Percentiles rank a stretch among this genome's conserved stretches.
Conservation (phyloP, 2,113 vertebrate genomes). For the Cynoglossus semilaevis region DNA sequence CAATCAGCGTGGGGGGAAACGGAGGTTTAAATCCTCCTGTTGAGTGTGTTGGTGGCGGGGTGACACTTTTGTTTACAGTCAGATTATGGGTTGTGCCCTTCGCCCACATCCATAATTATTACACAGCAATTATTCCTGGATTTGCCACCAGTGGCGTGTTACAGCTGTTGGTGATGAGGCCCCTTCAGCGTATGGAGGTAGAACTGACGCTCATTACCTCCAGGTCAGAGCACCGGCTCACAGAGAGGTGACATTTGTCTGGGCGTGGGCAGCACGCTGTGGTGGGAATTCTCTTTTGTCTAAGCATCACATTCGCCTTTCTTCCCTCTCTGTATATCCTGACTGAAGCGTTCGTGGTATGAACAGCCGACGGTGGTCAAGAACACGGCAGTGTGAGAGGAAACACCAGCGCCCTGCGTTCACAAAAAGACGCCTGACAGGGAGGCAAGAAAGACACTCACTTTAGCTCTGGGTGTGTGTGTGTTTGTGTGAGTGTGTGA, state of each 20-base stretch:
- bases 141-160: slow-evolving; percentile 2
- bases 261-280: slow-evolving; percentile 26
- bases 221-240: slow-evolving; percentile 57
- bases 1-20: slow-evolving; percentile 34
- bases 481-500: slow-evolving; percentile 31
- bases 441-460: slow-evolving; percentile 13
- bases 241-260: slow-evolving; percentile 55
- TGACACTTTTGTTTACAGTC: slow-evolving; percentile 26
- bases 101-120: slow-evolving; percentile 6
- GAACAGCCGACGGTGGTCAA: slow-evolving; percentile 31
- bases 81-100: slow-evolving; percentile 15
- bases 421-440: slow-evolving; percentile 2
- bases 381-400: slow-evolving; percentile 28
- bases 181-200: slow-evolving; percentile 17
- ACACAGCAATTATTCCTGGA: slow-evolving; percentile 2
- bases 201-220: slow-evolving; percentile 61
- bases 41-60: not conserved
- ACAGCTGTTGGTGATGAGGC: not conserved
- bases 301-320: slow-evolving; percentile 30
- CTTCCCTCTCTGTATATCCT: slow-evolving; percentile 1
- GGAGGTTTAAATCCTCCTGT: slow-evolving; percentile 7
- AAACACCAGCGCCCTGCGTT: slow-evolving; percentile 21
- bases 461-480: slow-evolving; percentile 15
- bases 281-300: slow-evolving; percentile 18
- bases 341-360: not conserved